These are phyloP conservation scores for Plecturocebus donacophilus DNA, from an alignment of 2,113 vertebrate genomes.

Conservation along the genomic window DNA sequence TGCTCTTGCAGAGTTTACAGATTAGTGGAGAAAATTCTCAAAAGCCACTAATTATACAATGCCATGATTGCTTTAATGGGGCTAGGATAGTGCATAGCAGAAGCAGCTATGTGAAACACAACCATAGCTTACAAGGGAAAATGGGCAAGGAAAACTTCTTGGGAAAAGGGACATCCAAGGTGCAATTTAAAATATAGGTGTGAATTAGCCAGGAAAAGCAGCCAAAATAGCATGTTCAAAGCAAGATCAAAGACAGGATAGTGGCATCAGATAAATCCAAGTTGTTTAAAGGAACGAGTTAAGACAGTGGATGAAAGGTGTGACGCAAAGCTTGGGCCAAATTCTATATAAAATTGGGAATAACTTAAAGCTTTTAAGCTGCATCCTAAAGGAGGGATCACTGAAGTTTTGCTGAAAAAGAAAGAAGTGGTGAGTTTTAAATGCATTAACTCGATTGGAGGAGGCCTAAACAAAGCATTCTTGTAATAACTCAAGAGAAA, in stretches of 20 bases:
- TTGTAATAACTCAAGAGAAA: background rate
- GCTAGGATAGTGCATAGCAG: background rate
- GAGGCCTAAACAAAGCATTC: background rate
- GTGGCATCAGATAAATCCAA: no score
- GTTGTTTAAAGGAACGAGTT: background rate
- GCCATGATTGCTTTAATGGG: background rate
- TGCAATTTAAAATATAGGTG: background rate
- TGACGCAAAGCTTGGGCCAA: background rate
- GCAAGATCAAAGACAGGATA: background rate
- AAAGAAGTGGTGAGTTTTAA: background rate
- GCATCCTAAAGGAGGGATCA: background rate
- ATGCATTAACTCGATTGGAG: background rate
- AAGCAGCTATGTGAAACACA: background rate
- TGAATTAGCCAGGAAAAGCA: background rate
- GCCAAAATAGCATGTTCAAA: background rate
- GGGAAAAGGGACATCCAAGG: background rate
- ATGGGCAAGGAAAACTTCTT: background rate
- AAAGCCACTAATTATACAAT: background rate
- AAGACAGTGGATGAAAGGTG: background rate
- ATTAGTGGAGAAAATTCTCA: background rate
- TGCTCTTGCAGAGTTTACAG: background rate
- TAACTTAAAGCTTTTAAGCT: background rate
- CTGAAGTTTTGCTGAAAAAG: background rate
- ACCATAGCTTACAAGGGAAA: background rate
- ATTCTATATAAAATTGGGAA: no score